These are phyloP conservation scores for Orchestes rusci DNA, from an alignment of 2,888 invertebrate genomes.

Conservation along the genomic window DNA sequence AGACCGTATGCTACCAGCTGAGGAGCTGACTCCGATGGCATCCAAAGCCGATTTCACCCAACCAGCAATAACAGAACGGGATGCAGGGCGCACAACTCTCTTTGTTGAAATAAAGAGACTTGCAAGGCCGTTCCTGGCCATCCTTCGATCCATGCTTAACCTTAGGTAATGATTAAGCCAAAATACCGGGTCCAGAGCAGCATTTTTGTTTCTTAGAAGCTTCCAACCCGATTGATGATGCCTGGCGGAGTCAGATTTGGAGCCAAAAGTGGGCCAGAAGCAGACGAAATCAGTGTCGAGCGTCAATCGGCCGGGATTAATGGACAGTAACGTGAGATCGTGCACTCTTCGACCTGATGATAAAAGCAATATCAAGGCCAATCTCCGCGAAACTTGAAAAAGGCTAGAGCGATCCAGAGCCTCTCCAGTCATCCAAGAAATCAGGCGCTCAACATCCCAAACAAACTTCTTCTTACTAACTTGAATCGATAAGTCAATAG, in stretches of 20 bases:
- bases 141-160: neutral
- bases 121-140: neutral
- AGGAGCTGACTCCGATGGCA: constrained; percentile 7
- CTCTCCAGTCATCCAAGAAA: constrained; percentile 12
- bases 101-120: constrained; percentile 13
- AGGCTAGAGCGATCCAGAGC: constrained; percentile 19
- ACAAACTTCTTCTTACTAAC: constrained; percentile 3
- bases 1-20: constrained; percentile 10
- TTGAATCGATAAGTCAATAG: constrained; percentile 6
- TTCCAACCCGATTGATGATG: no score
- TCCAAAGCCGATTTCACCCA: constrained; percentile 13
- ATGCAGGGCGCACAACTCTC: constrained; percentile 4
- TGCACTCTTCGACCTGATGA: constrained; percentile 18
- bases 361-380: constrained; percentile 19
- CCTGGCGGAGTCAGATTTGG: no score
- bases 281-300: no score
- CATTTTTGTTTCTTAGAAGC: no score
- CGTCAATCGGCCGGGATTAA: no score
- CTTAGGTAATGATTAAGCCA: no score
- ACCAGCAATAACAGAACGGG: constrained; percentile 14
- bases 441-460: constrained; percentile 12
- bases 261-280: no score
- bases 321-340: constrained; percentile 18
- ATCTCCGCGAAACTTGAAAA: constrained; percentile 14
- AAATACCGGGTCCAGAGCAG: constrained; percentile 15